Conservation (phyloP, 1,140 invertebrate species). For the Microplitis demolitor region DNA sequence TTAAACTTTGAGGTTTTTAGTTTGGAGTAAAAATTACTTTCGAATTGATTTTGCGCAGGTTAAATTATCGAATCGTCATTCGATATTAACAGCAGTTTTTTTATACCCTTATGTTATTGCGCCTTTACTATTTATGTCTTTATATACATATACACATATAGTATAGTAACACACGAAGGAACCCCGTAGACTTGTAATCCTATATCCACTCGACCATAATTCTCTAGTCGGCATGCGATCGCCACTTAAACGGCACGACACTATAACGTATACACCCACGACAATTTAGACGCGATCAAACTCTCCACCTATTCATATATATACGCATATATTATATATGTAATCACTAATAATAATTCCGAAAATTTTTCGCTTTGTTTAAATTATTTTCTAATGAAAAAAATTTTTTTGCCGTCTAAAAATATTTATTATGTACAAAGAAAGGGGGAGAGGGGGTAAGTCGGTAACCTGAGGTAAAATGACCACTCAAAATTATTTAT, state of each 20-base stretch:
- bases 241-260: conserved; percentile 52
- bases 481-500: too few species aligned
- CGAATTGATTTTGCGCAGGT: background rate
- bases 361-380: too few species aligned
- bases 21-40: background rate
- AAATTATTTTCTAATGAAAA: too few species aligned
- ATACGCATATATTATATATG: too few species aligned
- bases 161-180: conserved; percentile 10
- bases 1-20: too few species aligned
- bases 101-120: background rate
- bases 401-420: too few species aligned
- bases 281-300: background rate
- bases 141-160: background rate
- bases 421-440: too few species aligned
- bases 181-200: conserved; percentile 38
- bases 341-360: too few species aligned
- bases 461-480: too few species aligned
- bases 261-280: conserved; percentile 32
- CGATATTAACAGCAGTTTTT: conserved; percentile 51
- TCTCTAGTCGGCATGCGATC: conserved; percentile 54
- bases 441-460: too few species aligned
- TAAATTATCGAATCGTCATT: conserved; percentile 40
- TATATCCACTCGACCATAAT: conserved; percentile 52
- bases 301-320: too few species aligned
- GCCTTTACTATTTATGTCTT: background rate